Evolutionary conservation across 2,113 vertebrate species (phyloP).

Genomic region (Albula goreensis): DNA sequence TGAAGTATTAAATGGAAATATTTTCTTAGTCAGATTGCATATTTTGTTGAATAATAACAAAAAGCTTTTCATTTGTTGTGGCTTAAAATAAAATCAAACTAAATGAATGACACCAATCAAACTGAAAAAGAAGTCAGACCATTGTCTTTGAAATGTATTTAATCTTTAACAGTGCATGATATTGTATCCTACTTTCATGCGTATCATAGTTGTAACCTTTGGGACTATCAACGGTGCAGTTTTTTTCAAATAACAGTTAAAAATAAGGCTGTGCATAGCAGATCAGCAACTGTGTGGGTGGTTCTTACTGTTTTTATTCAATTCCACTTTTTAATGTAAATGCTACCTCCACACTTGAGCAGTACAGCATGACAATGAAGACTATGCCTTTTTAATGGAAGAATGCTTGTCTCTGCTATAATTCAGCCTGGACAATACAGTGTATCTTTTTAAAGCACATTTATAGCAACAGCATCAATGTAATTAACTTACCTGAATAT

Average conservation of each 20-base stretch:
- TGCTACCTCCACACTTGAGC: too few species aligned
- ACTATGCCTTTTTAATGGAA: background rate
- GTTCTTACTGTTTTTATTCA: background rate
- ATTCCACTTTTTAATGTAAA: background rate
- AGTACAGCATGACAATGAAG: too few species aligned
- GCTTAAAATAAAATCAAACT: background rate
- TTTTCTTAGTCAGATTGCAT: conserved; percentile 6
- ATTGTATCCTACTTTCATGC: background rate
- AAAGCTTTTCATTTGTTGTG: background rate
- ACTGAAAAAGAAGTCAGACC: background rate
- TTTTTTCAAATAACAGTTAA: background rate
- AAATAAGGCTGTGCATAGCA: background rate
- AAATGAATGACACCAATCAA: background rate
- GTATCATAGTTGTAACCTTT: background rate
- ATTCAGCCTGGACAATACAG: too few species aligned
- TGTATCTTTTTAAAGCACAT: too few species aligned
- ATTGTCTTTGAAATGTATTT: background rate
- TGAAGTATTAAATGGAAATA: conserved; percentile 23
- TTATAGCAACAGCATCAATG: too few species aligned
- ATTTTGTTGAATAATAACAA: background rate
- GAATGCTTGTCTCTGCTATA: too few species aligned
- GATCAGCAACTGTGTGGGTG: background rate
- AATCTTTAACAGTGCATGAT: background rate
- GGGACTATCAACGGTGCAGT: background rate
- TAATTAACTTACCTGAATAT: too few species aligned